Percentiles rank a stretch among this genome's conserved stretches.
These are phyloP conservation scores for Chiridota heheva DNA, from an alignment of 35 echinoderm and acorn worm genomes.

Conservation along the genomic window DNA sequence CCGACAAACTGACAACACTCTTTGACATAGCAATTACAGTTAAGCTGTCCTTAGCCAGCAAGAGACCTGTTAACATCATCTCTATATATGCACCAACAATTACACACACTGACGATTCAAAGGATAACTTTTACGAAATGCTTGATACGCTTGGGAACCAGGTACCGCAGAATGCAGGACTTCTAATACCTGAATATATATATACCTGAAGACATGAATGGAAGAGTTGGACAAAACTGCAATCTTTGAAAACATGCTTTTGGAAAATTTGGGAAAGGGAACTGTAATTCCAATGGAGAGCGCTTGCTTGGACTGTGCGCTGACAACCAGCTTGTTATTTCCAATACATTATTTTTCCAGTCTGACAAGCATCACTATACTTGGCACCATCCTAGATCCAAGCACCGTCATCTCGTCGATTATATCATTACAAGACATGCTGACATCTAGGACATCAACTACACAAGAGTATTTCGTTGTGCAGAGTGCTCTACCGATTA, in stretches of 20 bases:
- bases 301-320: slow-evolving; percentile 12
- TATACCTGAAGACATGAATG: no score
- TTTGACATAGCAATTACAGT: slow-evolving; percentile 3
- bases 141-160: neutral
- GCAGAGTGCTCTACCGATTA: slow-evolving; percentile 54
- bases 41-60: neutral
- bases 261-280: slow-evolving; percentile 18
- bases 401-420: slow-evolving; percentile 51
- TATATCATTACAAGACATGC: slow-evolving; percentile 31
- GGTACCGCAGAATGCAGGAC: neutral
- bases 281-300: neutral
- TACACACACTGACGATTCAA: slow-evolving; percentile 22
- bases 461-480: slow-evolving; percentile 23
- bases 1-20: slow-evolving; percentile 8
- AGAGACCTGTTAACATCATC: neutral
- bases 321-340: neutral
- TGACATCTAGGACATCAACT: slow-evolving; percentile 6
- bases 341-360: slow-evolving; percentile 45
- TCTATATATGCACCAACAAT: slow-evolving; percentile 44
- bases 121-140: slow-evolving; percentile 27
- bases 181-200: no score
- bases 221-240: no score
- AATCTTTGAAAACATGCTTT: neutral
- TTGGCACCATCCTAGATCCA: slow-evolving; percentile 44
- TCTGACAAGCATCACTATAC: neutral